Percentiles rank a stretch among this genome's conserved stretches.
These are phyloP conservation scores for Imbricaverruca yamaguchii DNA, from an alignment of 2,888 invertebrate species.

Conservation along the genomic window DNA sequence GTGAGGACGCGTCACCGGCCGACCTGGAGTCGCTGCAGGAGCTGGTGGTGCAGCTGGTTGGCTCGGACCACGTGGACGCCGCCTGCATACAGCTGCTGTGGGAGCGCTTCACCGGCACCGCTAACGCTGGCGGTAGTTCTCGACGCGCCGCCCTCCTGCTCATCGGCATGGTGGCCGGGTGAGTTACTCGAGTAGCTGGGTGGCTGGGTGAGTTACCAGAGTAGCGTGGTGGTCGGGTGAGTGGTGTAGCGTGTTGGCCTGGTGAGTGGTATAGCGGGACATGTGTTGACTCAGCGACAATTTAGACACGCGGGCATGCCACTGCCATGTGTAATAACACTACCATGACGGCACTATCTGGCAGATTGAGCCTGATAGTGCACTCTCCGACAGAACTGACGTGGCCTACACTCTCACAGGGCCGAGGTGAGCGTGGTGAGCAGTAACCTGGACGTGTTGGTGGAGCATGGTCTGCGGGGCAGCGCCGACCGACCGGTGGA, in stretches of 20 bases:
- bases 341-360: too few species aligned
- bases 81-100: constrained; percentile 58
- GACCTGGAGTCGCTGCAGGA: constrained; percentile 55
- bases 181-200: constrained; percentile 33
- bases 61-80: constrained; percentile 50
- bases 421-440: constrained; percentile 43
- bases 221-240: neutral
- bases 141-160: constrained; percentile 64
- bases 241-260: too few species aligned
- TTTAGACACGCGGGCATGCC: too few species aligned
- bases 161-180: constrained; percentile 65
- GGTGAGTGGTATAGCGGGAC: too few species aligned
- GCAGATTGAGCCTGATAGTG: too few species aligned
- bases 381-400: too few species aligned
- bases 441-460: constrained; percentile 62
- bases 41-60: constrained; percentile 55
- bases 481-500: constrained; percentile 44
- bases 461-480: constrained; percentile 56
- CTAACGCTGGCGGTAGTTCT: neutral
- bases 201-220: neutral
- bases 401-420: constrained; percentile 35
- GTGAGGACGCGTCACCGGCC: constrained; percentile 50
- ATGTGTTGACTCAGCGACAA: too few species aligned
- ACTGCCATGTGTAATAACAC: too few species aligned
- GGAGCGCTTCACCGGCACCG: constrained; percentile 62